Percentiles rank a stretch among this genome's conserved stretches.
phyloP scores from a whole-genome alignment of 53 echinoderm and acorn worm species.

The Astropecten irregularis region DNA sequence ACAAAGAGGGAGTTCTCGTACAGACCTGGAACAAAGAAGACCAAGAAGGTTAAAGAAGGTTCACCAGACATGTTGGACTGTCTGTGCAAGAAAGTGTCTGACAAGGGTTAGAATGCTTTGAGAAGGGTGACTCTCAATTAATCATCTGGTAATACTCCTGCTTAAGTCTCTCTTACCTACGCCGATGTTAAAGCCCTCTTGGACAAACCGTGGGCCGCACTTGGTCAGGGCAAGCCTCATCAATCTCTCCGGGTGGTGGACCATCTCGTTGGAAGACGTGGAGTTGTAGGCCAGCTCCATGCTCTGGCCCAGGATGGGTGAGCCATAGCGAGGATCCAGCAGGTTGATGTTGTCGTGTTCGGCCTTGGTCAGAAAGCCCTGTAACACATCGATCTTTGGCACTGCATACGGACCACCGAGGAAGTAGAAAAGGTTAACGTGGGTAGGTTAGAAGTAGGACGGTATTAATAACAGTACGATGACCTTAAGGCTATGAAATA shows the following conservation, averaged over 20 bases:
- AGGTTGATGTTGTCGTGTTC: conserved; percentile 39
- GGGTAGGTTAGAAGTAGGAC: no score
- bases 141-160: no score
- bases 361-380: conserved; percentile 44
- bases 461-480: no score
- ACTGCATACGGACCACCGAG: no score
- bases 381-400: conserved; percentile 28
- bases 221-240: conserved; percentile 26
- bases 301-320: conserved; percentile 47
- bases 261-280: neutral
- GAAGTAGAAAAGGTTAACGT: no score
- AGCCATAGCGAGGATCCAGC: conserved; percentile 50
- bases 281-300: conserved; percentile 56
- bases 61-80: no score
- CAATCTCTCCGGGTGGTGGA: conserved; percentile 36
- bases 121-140: no score
- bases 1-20: conserved; percentile 52
- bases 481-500: no score
- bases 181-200: conserved; percentile 33
- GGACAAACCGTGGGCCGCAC: conserved; percentile 50
- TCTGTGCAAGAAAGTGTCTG: no score
- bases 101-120: no score
- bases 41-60: no score
- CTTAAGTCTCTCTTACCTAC: conserved; percentile 51
- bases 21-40: conserved; percentile 55